Percentiles rank a stretch among this genome's conserved stretches.
Conservation (phyloP, 2,888 invertebrate species). For the Timandra comae region DNA sequence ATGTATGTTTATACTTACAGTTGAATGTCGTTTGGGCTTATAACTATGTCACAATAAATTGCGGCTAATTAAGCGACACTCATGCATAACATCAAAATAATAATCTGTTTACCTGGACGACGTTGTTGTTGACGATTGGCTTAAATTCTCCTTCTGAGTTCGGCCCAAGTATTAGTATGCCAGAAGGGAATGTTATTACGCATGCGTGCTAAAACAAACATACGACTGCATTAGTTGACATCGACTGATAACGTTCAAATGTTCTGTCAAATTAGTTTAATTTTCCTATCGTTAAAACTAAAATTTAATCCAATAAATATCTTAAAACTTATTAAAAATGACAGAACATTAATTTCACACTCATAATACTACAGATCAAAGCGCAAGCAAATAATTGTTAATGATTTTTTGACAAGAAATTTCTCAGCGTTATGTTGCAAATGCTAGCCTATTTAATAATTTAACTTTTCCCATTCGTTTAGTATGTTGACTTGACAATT, state of each 20-base stretch:
- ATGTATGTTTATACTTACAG: slow-evolving; percentile 44
- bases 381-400: slow-evolving; percentile 44
- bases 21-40: slow-evolving; percentile 13
- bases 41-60: slow-evolving; percentile 15
- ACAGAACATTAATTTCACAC: slow-evolving; percentile 36
- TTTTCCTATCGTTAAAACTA: no score
- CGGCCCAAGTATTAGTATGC: slow-evolving; percentile 73
- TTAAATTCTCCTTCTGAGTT: slow-evolving; percentile 56
- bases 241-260: slow-evolving; percentile 28
- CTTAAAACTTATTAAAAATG: no score
- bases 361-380: slow-evolving; percentile 39
- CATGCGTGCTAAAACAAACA: slow-evolving; percentile 77
- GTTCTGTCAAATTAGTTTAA: slow-evolving; percentile 37
- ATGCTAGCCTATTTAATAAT: slow-evolving; percentile 45
- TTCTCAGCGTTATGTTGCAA: slow-evolving; percentile 61
- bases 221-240: slow-evolving; percentile 67
- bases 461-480: slow-evolving; percentile 41
- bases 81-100: slow-evolving; percentile 30
- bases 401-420: slow-evolving; percentile 35
- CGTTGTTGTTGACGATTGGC: slow-evolving; percentile 31
- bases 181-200: slow-evolving; percentile 77
- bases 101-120: slow-evolving; percentile 54
- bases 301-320: no score
- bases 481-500: slow-evolving; percentile 56
- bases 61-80: slow-evolving; percentile 36